Percentiles rank a stretch among this genome's conserved stretches.
Conservation (phyloP, 2,888 invertebrate genomes). For the Platycnemis pennipes region DNA sequence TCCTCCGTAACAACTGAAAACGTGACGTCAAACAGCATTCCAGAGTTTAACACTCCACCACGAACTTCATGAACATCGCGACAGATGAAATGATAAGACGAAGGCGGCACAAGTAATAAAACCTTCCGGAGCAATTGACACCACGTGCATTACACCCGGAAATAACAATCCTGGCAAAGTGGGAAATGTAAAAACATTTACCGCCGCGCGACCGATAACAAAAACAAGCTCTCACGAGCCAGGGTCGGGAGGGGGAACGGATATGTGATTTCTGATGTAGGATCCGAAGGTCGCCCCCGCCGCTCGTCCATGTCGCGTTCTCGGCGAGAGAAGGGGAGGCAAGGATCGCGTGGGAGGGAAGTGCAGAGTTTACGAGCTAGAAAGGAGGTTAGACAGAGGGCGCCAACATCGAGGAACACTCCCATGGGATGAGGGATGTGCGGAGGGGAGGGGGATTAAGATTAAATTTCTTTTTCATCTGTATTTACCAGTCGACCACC, state of each 20-base stretch:
- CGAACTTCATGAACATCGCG: background rate
- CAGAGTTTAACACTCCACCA: too few species aligned
- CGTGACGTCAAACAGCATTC: background rate
- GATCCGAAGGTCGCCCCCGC: constrained; percentile 12
- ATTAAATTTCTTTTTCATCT: background rate
- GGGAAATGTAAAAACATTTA: background rate
- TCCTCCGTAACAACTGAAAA: background rate
- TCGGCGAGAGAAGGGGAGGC: background rate
- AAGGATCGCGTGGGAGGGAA: background rate
- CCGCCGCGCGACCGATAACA: constrained; percentile 3
- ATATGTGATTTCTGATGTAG: constrained; percentile 9
- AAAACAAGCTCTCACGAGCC: background rate
- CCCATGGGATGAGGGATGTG: background rate
- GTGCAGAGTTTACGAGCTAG: background rate
- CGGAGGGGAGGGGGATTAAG: background rate
- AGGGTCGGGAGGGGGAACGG: background rate
- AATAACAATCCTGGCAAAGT: too few species aligned
- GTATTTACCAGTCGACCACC: constrained; percentile 59
- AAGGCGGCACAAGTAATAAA: too few species aligned
- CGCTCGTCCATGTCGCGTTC: background rate
- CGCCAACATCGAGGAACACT: background rate
- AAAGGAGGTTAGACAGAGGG: background rate
- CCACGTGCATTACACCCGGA: too few species aligned
- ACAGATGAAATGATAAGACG: background rate
- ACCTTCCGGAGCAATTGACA: too few species aligned